Conservation (phyloP, 2,888 invertebrate species). For the Agriopis marginaria region DNA sequence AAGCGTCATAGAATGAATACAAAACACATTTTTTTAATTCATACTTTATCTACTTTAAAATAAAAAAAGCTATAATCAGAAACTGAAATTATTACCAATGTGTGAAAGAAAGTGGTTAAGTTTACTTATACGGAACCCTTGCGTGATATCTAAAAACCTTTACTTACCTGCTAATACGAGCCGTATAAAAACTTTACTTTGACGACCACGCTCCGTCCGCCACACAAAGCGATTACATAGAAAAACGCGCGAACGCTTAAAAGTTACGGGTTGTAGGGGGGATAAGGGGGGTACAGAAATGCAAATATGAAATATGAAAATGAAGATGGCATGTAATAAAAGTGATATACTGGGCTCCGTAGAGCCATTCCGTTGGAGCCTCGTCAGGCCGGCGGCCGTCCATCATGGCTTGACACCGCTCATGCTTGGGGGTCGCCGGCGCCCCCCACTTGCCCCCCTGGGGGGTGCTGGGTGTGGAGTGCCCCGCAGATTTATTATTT, state of each 20-base stretch:
- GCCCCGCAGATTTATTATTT: constrained; percentile 79
- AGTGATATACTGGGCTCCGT: constrained; percentile 92
- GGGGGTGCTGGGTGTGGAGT: constrained; percentile 61
- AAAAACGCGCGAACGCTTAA: constrained; percentile 82
- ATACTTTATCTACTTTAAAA: too few relatives aligned
- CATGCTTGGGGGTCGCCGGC: constrained; percentile 45
- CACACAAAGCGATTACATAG: constrained; percentile 80
- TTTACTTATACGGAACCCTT: constrained; percentile 55
- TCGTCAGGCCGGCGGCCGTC: constrained; percentile 92
- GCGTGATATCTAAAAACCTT: constrained; percentile 15
- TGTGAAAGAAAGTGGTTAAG: too few relatives aligned
- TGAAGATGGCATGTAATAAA: constrained; percentile 92
- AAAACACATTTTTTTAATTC: too few relatives aligned
- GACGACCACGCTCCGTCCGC: constrained; percentile 65
- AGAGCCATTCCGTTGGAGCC: constrained; percentile 91
- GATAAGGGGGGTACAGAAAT: constrained; percentile 71
- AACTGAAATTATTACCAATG: too few relatives aligned
- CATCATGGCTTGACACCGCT: constrained; percentile 89
- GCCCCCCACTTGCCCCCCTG: constrained; percentile 6
- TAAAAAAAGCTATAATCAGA: too few relatives aligned
- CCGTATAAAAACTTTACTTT: constrained; percentile 66
- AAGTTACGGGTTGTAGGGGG: constrained; percentile 55
- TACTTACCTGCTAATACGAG: constrained; percentile 40
- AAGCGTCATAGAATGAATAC: too few relatives aligned
- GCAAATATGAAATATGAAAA: constrained; percentile 88